Conservation (phyloP, 1,140 invertebrate species). For the Chymomyza costata region DNA sequence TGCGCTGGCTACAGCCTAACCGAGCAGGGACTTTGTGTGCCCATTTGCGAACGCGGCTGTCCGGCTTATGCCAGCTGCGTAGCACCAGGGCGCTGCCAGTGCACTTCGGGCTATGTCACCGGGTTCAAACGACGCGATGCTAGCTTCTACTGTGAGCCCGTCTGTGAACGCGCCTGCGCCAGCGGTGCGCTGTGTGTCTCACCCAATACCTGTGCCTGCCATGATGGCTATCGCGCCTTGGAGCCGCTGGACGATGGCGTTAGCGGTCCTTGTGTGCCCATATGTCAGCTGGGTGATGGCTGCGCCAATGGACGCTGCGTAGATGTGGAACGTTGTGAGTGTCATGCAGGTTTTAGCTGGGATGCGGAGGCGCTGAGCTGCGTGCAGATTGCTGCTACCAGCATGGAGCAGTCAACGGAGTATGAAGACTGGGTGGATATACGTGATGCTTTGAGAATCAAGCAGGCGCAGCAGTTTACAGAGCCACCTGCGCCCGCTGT, state of each 20-base stretch:
- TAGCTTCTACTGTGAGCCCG: slow-evolving; percentile 54
- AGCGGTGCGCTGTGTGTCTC: slow-evolving; percentile 40
- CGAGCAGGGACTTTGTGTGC: slow-evolving; percentile 51
- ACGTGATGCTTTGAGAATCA: slow-evolving; percentile 8
- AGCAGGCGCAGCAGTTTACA: background rate
- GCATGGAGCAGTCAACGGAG: slow-evolving; percentile 10
- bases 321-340: slow-evolving; percentile 43
- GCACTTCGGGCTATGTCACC: slow-evolving; percentile 48
- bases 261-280: slow-evolving; percentile 41
- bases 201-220: slow-evolving; percentile 52
- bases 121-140: slow-evolving; percentile 39
- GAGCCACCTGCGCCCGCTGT: background rate
- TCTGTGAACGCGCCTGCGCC: slow-evolving; percentile 36
- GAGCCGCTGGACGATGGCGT: slow-evolving; percentile 41
- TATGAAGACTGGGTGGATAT: too few relatives aligned
- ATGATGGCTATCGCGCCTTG: slow-evolving; percentile 30
- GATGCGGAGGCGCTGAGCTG: slow-evolving; percentile 20
- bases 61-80: slow-evolving; percentile 52
- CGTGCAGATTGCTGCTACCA: slow-evolving; percentile 9
- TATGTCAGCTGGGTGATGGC: slow-evolving; percentile 33
- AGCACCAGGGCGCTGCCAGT: slow-evolving; percentile 55
- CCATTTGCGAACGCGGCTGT: slow-evolving; percentile 51
- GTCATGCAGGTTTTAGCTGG: slow-evolving; percentile 43
- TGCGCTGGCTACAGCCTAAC: slow-evolving; percentile 41
- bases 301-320: slow-evolving; percentile 47